Conservation (phyloP, 64 coral and sea anemone genomes). For the Porites australiensis region DNA sequence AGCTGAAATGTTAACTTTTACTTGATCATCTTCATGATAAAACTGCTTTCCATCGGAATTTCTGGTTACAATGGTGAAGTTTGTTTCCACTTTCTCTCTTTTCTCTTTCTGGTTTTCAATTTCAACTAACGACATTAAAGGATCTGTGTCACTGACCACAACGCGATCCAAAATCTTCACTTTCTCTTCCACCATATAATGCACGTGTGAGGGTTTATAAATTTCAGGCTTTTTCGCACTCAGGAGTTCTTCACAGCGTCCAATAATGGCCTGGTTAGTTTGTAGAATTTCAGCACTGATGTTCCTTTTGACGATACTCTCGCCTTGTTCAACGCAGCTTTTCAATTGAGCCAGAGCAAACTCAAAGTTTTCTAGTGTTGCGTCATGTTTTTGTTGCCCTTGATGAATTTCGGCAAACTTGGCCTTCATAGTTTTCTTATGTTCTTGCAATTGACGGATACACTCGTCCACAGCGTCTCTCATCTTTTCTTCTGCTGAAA, state of each 20-base stretch:
- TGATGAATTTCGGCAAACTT: conserved; percentile 1
- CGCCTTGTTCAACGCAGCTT: not conserved
- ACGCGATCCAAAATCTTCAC: not conserved
- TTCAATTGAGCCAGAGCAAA: not conserved
- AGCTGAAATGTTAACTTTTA: not conserved
- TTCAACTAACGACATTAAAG: too few species aligned
- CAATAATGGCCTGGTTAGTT: too few species aligned
- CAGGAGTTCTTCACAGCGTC: too few species aligned
- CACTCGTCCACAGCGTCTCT: not conserved
- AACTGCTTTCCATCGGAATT: not conserved
- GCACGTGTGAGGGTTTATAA: not conserved
- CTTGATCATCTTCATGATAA: not conserved
- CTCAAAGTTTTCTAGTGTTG: conserved; percentile 1
- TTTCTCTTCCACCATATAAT: not conserved
- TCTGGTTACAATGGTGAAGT: conserved; percentile 8
- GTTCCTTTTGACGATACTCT: too few species aligned
- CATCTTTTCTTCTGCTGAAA: not conserved
- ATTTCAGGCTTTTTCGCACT: not conserved
- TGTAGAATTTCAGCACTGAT: too few species aligned
- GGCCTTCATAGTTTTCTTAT: not conserved
- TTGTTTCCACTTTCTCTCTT: not conserved
- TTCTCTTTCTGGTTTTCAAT: not conserved
- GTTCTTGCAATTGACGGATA: not conserved
- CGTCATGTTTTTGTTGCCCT: not conserved
- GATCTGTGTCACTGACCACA: not conserved